Evolutionary conservation across 2,797 vertebrate species (phyloP).

Genomic region (Megaceryle alcyon): DNA sequence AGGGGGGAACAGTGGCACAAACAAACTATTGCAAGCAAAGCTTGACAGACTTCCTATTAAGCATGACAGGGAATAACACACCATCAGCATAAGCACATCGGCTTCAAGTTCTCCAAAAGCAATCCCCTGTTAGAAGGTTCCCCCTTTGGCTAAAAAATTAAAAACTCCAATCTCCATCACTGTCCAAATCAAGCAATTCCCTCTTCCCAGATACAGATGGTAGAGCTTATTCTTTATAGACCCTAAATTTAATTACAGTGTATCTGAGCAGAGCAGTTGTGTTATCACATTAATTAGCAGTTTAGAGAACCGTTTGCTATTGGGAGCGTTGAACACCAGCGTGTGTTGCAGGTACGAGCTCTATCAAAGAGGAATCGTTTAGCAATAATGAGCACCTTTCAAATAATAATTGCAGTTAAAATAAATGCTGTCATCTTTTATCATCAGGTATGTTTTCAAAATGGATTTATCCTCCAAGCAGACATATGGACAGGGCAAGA

Average conservation of each 20-base stretch:
- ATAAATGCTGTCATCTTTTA: slow-evolving; percentile 43
- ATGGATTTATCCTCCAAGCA: slow-evolving; percentile 19
- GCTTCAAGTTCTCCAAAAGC: neutral
- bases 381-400: slow-evolving; percentile 60
- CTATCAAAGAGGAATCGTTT: slow-evolving; percentile 2
- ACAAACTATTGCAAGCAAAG: neutral
- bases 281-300: slow-evolving; percentile 52
- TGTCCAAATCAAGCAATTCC: neutral
- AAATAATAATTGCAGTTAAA: slow-evolving; percentile 47
- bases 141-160: neutral
- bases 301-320: neutral
- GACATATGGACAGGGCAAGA: neutral
- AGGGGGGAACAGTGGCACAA: neutral
- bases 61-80: neutral
- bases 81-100: neutral
- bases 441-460: slow-evolving; percentile 9
- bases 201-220: neutral
- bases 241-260: slow-evolving; percentile 39
- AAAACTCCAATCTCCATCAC: neutral
- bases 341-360: neutral
- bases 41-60: neutral
- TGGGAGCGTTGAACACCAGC: neutral
- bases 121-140: neutral
- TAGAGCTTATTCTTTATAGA: neutral
- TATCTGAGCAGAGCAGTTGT: neutral